Evolutionary conservation across 2,113 vertebrate genomes (phyloP).

Genomic region (Daubentonia madagascariensis): DNA sequence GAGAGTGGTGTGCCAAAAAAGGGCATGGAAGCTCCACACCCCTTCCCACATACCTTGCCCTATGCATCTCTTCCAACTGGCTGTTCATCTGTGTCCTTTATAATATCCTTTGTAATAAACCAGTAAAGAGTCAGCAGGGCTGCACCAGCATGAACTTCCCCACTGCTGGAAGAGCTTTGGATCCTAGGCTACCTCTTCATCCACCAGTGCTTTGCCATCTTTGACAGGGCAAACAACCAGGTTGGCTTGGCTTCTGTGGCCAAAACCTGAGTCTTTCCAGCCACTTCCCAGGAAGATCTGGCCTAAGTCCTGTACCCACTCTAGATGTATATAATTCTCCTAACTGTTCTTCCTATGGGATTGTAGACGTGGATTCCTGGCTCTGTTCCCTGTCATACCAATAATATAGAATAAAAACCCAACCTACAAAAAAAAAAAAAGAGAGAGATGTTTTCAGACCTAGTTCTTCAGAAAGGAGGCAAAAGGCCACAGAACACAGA

Average conservation of each 20-base stretch:
- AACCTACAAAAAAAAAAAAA: neutral
- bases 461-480: neutral
- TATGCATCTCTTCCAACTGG: neutral
- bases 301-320: neutral
- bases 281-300: neutral
- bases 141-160: conserved; percentile 29
- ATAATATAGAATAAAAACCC: neutral
- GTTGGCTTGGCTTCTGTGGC: conserved; percentile 61
- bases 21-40: neutral
- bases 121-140: neutral
- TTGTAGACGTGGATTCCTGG: neutral
- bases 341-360: neutral
- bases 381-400: neutral
- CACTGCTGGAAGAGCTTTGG: conserved; percentile 59
- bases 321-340: neutral
- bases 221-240: conserved; percentile 66
- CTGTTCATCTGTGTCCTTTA: neutral
- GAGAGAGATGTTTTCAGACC: neutral
- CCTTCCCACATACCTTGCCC: neutral
- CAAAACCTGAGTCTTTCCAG: neutral
- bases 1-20: neutral
- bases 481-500: neutral
- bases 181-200: conserved; percentile 77
- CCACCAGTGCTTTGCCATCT: conserved; percentile 61
- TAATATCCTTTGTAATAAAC: neutral